Base-by-base conservation (phyloP, 1,140 invertebrate genomes). In the Portunus trituberculatus region DNA sequence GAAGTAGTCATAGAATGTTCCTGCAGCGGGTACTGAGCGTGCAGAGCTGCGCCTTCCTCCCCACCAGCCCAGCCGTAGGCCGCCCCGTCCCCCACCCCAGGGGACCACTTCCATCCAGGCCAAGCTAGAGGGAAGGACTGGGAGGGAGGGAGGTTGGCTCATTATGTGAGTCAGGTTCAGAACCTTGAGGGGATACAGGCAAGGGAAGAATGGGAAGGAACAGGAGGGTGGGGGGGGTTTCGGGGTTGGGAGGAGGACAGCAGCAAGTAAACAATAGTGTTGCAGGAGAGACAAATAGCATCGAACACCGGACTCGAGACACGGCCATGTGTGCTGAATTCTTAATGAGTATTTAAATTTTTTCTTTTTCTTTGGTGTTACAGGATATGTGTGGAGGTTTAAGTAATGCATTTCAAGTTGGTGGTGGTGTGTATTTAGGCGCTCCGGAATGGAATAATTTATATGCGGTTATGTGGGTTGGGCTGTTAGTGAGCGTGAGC, bases 311-410 rank as follows among this genome's bases (percentile, higher is more conserved):
- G 67, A 76, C 67, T 25, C 67, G n/a, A 76, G 20, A 76, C 67
- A 76, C 4, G 67, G 67, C 20, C 20, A 20, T 76, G 67, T n/a
- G 67, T n/a, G 20, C n/a, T 76, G 67, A 76, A 76, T 76, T 25
- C 67, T 25, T 76, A 76, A 76, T 76, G 67, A n/a, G 67, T 76
- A n/a, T 76, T 76, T 76, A 76, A 76, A 76, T 76, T 76, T n/a
- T 76, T 25, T n/a, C 67, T 76, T n/a, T 76, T 76, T 76, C 67
- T 76, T 20, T 76, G 20, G 67, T 76, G 67, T 76, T 25, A 25
- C 67, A n/a, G n/a, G 67, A 76, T 76, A 76, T 76, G 67, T 76
- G 67, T n/a, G 67, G 25, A 76, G 67, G 67, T 76, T 76, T 25
- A 25, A 76, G 20, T 76, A 76, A 76, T 76, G 67, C 67, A 76